Percentiles rank a stretch among this genome's conserved stretches.
These are phyloP conservation scores for Xestia c-nigrum DNA, from an alignment of 2,888 invertebrate genomes.

Conservation along the genomic window DNA sequence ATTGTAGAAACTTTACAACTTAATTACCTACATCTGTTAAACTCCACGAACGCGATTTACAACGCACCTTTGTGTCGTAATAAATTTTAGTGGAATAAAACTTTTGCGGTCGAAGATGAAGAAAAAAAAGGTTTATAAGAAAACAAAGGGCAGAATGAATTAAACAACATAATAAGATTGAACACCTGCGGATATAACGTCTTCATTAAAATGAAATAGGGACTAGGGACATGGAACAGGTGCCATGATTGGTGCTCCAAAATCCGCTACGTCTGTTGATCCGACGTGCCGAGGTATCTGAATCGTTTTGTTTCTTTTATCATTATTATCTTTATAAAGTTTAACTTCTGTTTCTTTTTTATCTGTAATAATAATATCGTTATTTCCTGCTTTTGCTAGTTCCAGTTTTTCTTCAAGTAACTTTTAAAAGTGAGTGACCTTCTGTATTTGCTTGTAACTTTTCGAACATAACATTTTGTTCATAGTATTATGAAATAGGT, in stretches of 20 bases:
- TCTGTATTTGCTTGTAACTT: background rate
- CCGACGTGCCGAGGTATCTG: conserved; percentile 15
- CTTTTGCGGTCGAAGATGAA: conserved; percentile 78
- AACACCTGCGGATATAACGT: conserved; percentile 88
- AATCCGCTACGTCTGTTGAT: conserved; percentile 63
- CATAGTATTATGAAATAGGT: background rate
- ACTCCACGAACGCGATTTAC: conserved; percentile 85
- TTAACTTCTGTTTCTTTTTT: conserved; percentile 31
- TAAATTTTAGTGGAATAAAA: conserved; percentile 86
- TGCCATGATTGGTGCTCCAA: conserved; percentile 81
- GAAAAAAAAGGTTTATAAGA: conserved; percentile 80
- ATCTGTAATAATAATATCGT: background rate
- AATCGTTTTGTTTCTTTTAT: conserved; percentile 44
- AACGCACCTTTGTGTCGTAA: conserved; percentile 84
- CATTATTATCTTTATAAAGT: conserved; percentile 30
- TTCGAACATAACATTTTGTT: background rate
- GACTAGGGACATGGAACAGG: conserved; percentile 81
- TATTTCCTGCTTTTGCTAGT: background rate
- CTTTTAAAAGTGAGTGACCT: background rate
- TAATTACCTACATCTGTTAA: conserved; percentile 90
- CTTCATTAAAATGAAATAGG: conserved; percentile 88
- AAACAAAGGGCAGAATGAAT: conserved; percentile 90
- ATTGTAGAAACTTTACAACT: conserved; percentile 85
- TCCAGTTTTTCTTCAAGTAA: background rate
- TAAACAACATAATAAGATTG: conserved; percentile 86